Evolutionary conservation across 1,140 invertebrate genomes (phyloP), one percentile per base, ranked within the genome.

Genomic region (Cheumatopsyche charites): DNA sequence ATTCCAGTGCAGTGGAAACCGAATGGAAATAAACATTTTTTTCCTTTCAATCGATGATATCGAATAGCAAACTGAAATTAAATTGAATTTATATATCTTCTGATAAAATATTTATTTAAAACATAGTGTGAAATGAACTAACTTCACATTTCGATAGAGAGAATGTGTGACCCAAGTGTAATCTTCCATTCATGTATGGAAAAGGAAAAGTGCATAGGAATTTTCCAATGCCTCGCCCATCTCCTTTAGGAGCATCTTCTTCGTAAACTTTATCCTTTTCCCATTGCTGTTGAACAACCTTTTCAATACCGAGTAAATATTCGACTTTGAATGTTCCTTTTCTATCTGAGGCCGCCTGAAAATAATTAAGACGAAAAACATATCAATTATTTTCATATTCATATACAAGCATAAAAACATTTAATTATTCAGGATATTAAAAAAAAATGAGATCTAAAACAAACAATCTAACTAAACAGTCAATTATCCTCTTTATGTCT

Each of bases 1-100:
- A 96, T 96, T 67, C 98, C 98, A 55, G 98, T 99, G 79, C 96
- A 98, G 82, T 99, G 98, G 78, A 99, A 95, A 11, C 95, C 98
- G 87, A 99, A 99, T 21, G 98, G 98, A 85, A 98, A 99, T 0
- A 99, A 84, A 29, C 92, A 93, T 77, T 90, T 89, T 80, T 95
- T 97, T 0, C 98, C 98, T 80, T 94, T 90, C 25, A 99, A 79
- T 36, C 96, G 88, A 76, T 98, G 90, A 79, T 92, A 99, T 15
- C 97, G 90, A 71, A 92, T 88, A 21, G 94, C 90, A 90, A 98
- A 99, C 92, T 96, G 79, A 68, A 78, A 80, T 74, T 52, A 75
- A 73, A 19, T 55, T 5, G 12, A 15, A 15, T 6, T 47, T 13
- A 17, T 47, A 6, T 47, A 47, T 6, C 13, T 47, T 17, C 13